These are phyloP conservation scores for Neolamprologus variostigma DNA, from an alignment of 2,113 vertebrate genomes.

Conservation along the genomic window DNA sequence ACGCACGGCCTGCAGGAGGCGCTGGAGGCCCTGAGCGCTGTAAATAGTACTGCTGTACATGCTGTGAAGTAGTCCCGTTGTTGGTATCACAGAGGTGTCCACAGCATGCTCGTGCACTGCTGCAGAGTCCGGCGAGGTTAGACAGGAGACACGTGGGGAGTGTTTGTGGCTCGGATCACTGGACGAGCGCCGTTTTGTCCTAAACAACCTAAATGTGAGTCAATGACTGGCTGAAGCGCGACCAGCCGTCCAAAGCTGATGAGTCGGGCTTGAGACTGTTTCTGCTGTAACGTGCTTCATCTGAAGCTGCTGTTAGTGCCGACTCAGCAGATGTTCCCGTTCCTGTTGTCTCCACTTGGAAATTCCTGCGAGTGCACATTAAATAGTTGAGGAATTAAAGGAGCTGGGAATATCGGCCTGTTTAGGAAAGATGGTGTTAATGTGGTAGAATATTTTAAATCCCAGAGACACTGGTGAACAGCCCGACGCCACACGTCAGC, in stretches of 20 bases:
- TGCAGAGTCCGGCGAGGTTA: neutral
- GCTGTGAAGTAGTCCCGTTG: neutral
- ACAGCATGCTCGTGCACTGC: neutral
- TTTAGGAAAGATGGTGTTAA: neutral
- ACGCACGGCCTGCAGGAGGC: rapidly evolving
- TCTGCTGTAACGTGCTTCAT: neutral
- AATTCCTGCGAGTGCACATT: neutral
- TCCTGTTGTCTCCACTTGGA: neutral
- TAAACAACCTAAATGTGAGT: neutral
- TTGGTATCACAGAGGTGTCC: neutral
- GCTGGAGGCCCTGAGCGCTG: neutral
- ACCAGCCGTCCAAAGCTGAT: neutral
- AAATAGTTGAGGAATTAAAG: neutral
- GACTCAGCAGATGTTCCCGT: neutral
- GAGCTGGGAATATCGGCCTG: neutral
- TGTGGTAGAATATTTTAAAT: neutral
- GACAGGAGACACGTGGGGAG: neutral
- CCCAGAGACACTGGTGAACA: neutral
- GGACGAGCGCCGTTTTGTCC: neutral
- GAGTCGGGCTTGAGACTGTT: neutral
- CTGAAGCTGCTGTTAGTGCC: neutral
- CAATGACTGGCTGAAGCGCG: neutral
- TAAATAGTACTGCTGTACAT: neutral
- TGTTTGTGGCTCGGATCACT: neutral
- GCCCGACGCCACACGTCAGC: neutral